A percentile compares a stretch with the other conserved stretches of the same genome.
phyloP scores from a whole-genome alignment of 2,888 invertebrate genomes.

The Plebejus melissa region DNA sequence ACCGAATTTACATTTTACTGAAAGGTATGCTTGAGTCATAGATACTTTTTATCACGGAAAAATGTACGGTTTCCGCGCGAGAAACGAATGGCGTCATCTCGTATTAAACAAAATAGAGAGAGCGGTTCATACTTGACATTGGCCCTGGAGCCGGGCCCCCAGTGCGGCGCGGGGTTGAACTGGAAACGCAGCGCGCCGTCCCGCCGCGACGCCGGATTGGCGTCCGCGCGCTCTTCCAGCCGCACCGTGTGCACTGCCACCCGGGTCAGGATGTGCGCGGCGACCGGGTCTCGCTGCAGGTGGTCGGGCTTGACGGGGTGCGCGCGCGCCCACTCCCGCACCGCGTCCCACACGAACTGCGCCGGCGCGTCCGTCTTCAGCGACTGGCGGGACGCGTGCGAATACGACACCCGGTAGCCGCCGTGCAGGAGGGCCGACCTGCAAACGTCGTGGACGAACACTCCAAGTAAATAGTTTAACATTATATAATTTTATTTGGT shows the following conservation, averaged over 20 bases:
- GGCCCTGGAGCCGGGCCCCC: conserved; percentile 94
- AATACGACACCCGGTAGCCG: conserved; percentile 93
- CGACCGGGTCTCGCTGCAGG: background rate
- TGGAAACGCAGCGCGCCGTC: conserved; percentile 89
- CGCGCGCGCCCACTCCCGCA: conserved; percentile 87
- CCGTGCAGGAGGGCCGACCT: conserved; percentile 95
- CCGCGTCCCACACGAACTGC: conserved; percentile 93
- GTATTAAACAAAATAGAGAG: background rate
- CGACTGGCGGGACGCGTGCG: conserved; percentile 92
- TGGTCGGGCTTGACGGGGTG: conserved; percentile 81
- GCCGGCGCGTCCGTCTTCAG: conserved; percentile 96
- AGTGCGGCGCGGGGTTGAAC: conserved; percentile 89
- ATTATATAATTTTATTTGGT: no score
- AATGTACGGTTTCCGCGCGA: no score
- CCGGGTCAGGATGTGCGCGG: conserved; percentile 56
- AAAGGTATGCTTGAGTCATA: no score
- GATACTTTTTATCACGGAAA: no score
- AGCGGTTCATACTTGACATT: conserved; percentile 83
- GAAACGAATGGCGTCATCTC: no score
- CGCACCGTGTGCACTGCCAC: conserved; percentile 67
- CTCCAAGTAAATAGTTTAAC: no score
- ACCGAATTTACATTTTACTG: no score
- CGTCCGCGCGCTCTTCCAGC: conserved; percentile 79
- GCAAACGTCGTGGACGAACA: conserved; percentile 29
- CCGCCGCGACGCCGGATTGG: conserved; percentile 89